Percentiles rank a stretch among this genome's conserved stretches.
These are phyloP conservation scores for Psittacula echo DNA, from an alignment of 2,797 vertebrate genomes.

Conservation along the genomic window DNA sequence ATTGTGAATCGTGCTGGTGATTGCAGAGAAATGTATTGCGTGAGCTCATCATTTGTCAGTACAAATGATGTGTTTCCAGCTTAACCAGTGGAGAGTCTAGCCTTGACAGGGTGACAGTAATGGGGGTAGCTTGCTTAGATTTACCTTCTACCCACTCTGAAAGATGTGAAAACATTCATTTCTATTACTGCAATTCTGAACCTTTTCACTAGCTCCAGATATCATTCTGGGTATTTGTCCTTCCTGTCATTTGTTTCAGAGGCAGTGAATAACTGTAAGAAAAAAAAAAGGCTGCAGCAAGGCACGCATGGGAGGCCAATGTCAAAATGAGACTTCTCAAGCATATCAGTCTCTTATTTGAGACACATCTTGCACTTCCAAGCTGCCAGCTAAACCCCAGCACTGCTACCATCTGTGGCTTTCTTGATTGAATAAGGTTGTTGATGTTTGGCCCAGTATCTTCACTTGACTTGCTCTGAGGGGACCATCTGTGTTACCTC, in stretches of 20 bases:
- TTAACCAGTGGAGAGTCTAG: constrained; percentile 8
- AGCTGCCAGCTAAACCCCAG: background rate
- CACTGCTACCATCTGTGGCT: background rate
- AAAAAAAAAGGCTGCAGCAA: background rate
- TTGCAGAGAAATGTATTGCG: background rate
- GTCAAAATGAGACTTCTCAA: background rate
- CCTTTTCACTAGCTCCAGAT: constrained; percentile 19
- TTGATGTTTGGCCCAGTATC: background rate
- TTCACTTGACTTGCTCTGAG: background rate
- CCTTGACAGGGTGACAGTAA: background rate
- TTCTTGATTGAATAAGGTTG: background rate
- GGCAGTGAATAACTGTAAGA: background rate
- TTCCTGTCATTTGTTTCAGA: background rate
- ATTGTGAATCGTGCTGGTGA: constrained; percentile 43
- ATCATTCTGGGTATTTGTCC: constrained; percentile 35
- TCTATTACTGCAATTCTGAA: constrained; percentile 24
- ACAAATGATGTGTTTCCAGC: background rate
- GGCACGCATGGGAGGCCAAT: background rate
- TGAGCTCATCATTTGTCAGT: constrained; percentile 24
- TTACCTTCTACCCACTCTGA: background rate
- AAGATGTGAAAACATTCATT: constrained; percentile 28
- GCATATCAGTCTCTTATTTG: background rate
- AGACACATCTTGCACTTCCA: background rate
- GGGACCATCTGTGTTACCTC: background rate
- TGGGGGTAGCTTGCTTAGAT: background rate